These are phyloP conservation scores for Tadarida brasiliensis DNA, from an alignment of 2,797 vertebrate genomes.

Conservation along the genomic window DNA sequence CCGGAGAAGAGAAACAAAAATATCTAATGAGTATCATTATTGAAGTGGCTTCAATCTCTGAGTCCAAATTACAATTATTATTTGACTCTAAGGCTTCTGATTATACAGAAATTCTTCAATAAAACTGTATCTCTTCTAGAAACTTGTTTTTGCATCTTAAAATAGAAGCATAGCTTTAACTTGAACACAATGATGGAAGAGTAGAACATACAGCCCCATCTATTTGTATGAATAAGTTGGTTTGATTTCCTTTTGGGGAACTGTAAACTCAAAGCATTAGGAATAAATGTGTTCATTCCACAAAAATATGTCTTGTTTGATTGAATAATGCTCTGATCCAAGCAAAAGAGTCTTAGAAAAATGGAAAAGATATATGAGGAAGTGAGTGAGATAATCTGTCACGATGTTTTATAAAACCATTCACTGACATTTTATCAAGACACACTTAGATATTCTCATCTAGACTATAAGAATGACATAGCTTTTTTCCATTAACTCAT, in stretches of 20 bases:
- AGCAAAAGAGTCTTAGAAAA: slow-evolving; percentile 66
- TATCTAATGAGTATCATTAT: slow-evolving; percentile 59
- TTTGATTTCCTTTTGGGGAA: slow-evolving; percentile 75
- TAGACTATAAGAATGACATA: not conserved
- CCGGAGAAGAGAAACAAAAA: slow-evolving; percentile 61
- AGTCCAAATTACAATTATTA: slow-evolving; percentile 70
- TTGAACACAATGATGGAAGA: slow-evolving; percentile 65
- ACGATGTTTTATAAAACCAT: slow-evolving; percentile 39
- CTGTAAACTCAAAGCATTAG: slow-evolving; percentile 54
- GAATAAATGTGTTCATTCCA: slow-evolving; percentile 74
- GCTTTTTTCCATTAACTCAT: not conserved
- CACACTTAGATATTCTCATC: slow-evolving; percentile 15
- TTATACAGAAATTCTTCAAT: slow-evolving; percentile 70
- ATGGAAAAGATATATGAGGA: slow-evolving; percentile 63
- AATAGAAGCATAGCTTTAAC: slow-evolving; percentile 69
- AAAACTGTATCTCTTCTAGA: slow-evolving; percentile 64
- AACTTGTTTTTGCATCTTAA: slow-evolving; percentile 64
- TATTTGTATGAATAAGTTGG: slow-evolving; percentile 70
- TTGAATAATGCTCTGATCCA: slow-evolving; percentile 65
- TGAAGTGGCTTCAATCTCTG: slow-evolving; percentile 59
- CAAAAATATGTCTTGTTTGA: slow-evolving; percentile 63
- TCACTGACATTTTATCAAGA: slow-evolving; percentile 37
- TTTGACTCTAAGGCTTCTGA: slow-evolving; percentile 56
- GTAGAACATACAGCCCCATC: slow-evolving; percentile 6
- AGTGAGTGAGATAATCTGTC: slow-evolving; percentile 56